Conservation (phyloP, 2,797 vertebrate species). For the Taeniopygia guttata region DNA sequence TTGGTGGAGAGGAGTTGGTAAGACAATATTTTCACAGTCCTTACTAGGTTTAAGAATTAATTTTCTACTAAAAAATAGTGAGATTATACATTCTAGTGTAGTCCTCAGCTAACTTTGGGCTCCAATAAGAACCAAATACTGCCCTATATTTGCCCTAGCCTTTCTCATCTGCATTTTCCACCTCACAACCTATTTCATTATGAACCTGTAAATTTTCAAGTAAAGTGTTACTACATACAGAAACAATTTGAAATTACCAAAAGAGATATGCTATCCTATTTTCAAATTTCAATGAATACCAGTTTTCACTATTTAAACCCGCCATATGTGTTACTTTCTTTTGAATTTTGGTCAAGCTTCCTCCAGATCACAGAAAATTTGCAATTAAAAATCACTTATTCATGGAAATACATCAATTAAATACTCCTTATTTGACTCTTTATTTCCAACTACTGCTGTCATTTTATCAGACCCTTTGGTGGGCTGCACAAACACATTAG, state of each 20-base stretch:
- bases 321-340: background rate
- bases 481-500: background rate
- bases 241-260: background rate
- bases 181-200: background rate
- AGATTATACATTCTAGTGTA: background rate
- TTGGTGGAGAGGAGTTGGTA: background rate
- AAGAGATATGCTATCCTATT: background rate
- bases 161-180: background rate
- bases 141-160: background rate
- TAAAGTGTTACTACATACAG: background rate
- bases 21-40: background rate
- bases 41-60: background rate
- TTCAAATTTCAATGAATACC: background rate
- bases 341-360: background rate
- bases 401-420: background rate
- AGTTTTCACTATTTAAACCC: background rate
- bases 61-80: background rate
- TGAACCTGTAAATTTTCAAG: background rate
- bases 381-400: background rate
- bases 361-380: background rate
- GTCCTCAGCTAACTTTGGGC: background rate
- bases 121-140: background rate
- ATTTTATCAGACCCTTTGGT: background rate
- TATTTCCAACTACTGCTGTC: background rate
- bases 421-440: background rate